These are phyloP conservation scores for Eristalinus aeneus DNA, from an alignment of 2,888 invertebrate species.

Conservation along the genomic window DNA sequence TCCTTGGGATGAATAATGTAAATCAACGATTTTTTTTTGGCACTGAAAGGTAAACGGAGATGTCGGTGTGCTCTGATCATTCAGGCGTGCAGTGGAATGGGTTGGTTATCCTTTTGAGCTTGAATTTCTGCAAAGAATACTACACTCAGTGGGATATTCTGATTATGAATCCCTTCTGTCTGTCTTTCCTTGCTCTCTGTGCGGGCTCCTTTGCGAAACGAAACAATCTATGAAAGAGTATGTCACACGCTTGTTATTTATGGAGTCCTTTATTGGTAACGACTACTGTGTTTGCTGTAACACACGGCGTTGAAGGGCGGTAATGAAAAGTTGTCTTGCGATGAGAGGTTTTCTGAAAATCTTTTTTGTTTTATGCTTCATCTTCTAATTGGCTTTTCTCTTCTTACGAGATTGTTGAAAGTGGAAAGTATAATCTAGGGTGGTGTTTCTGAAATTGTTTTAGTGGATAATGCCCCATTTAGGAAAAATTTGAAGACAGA, in stretches of 20 bases:
- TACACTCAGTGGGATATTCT: constrained; percentile 61
- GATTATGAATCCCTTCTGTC: constrained; percentile 47
- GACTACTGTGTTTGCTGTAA: constrained; percentile 32
- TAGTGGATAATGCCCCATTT: neutral
- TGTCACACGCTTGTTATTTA: constrained; percentile 73
- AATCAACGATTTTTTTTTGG: constrained; percentile 31
- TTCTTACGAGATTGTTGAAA: constrained; percentile 21
- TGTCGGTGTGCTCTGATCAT: neutral
- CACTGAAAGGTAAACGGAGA: constrained; percentile 58
- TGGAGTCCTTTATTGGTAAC: constrained; percentile 72
- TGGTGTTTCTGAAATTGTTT: neutral
- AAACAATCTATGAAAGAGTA: constrained; percentile 65
- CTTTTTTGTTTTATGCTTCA: constrained; percentile 16
- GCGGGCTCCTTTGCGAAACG: constrained; percentile 28
- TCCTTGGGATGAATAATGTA: constrained; percentile 65
- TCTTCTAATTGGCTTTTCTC: constrained; percentile 2
- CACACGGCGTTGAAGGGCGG: constrained; percentile 47
- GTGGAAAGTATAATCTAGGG: constrained; percentile 22
- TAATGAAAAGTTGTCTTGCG: constrained; percentile 47
- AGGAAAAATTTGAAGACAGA: neutral
- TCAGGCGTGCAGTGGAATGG: constrained; percentile 46
- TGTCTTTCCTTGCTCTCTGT: constrained; percentile 19
- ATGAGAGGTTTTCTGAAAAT: constrained; percentile 32
- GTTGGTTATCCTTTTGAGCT: constrained; percentile 33
- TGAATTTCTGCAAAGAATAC: constrained; percentile 26